phyloP scores from a whole-genome alignment of 2,113 vertebrate species.

The Phalacrocorax aristotelis region DNA sequence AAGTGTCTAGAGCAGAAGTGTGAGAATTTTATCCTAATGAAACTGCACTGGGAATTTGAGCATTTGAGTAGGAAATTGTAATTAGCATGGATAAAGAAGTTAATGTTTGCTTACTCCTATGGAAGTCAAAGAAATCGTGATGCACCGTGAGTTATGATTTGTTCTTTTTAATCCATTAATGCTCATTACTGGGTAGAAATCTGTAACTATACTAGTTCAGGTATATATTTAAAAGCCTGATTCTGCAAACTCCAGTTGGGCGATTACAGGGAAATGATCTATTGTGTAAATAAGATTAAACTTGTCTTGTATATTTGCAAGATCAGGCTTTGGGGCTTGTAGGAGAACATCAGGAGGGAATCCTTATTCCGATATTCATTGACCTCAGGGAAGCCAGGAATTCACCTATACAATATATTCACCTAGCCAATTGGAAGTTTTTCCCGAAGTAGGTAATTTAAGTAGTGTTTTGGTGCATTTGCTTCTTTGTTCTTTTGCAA shows the following conservation, averaged over 20 bases:
- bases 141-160: neutral
- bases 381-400: neutral
- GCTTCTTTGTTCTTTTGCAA: neutral
- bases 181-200: neutral
- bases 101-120: neutral
- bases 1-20: neutral
- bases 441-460: neutral
- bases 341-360: neutral
- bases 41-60: neutral
- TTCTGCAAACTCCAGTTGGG: neutral
- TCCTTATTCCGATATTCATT: neutral
- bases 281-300: neutral
- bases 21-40: neutral
- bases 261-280: neutral
- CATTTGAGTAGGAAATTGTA: neutral
- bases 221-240: neutral
- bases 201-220: neutral
- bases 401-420: neutral
- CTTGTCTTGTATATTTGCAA: neutral
- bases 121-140: neutral
- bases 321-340: neutral
- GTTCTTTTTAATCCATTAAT: neutral
- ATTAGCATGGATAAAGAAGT: neutral
- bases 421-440: neutral
- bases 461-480: neutral